phyloP scores from a whole-genome alignment of 1,140 invertebrate genomes.

The Schlechtendalia chinensis region DNA sequence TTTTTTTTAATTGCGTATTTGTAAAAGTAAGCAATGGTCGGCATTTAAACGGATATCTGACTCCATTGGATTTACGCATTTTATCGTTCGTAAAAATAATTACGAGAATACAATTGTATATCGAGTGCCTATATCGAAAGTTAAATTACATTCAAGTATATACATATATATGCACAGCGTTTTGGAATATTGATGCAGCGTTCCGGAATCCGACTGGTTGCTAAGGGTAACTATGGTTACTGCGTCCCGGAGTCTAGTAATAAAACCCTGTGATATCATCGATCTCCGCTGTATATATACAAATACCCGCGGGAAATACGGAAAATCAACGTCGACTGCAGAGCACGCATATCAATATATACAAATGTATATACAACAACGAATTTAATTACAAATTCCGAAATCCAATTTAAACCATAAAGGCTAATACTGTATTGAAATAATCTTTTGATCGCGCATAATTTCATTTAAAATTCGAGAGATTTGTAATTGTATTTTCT shows the following conservation, averaged over 20 bases:
- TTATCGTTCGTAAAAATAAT: not conserved
- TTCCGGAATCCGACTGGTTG: not conserved
- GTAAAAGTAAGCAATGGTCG: no score
- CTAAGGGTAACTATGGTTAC: conserved; percentile 40
- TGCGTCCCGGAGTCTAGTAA: conserved; percentile 4
- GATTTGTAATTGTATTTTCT: not conserved
- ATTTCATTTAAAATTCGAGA: not conserved
- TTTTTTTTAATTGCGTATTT: not conserved
- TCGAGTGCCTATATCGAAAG: not conserved
- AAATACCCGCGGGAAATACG: conserved; percentile 16
- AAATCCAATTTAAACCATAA: conserved; percentile 12
- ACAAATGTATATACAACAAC: not conserved
- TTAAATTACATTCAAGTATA: not conserved
- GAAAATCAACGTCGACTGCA: not conserved
- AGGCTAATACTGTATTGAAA: not conserved
- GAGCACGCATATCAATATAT: not conserved
- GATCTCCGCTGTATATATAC: conserved; percentile 1
- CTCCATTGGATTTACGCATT: not conserved
- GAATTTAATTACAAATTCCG: not conserved
- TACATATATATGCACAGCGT: not conserved
- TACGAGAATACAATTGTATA: not conserved
- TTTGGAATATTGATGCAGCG: not conserved
- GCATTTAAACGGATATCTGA: not conserved
- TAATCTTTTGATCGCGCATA: not conserved
- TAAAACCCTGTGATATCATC: conserved; percentile 32